Conservation (phyloP, 2,113 vertebrate species). For the Herpetotheres cachinnans region DNA sequence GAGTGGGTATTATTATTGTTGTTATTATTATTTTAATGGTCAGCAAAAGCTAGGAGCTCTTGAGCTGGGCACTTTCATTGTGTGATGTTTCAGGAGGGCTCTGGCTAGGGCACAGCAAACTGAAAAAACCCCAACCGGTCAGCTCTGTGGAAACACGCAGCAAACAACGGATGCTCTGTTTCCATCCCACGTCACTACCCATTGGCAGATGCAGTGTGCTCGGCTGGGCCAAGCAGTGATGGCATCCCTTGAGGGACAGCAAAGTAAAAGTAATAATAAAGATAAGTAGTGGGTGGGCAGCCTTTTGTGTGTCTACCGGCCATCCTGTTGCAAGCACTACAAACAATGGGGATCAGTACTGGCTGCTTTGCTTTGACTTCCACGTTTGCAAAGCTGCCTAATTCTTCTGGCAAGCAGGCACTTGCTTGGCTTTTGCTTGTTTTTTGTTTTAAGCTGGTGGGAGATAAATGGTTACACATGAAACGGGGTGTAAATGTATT, state of each 20-base stretch:
- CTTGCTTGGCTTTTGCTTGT: neutral
- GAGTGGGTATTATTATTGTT: fast-evolving
- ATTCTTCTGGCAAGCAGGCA: neutral
- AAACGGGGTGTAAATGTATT: neutral
- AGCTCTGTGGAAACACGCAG: fast-evolving
- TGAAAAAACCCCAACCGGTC: neutral
- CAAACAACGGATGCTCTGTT: neutral
- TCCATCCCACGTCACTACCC: neutral
- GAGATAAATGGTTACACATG: fast-evolving
- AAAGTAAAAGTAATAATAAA: neutral
- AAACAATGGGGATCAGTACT: neutral
- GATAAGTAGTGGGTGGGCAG: neutral
- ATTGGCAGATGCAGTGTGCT: neutral
- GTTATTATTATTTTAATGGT: neutral
- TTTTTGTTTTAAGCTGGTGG: neutral
- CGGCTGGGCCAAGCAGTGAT: neutral
- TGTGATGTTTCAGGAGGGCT: neutral
- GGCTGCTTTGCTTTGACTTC: neutral
- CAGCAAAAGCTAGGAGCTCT: neutral
- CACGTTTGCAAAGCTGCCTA: neutral
- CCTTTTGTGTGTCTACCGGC: neutral
- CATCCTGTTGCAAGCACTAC: fast-evolving
- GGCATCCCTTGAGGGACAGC: neutral
- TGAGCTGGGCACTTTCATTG: fast-evolving
- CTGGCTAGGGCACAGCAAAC: neutral